Evolutionary conservation across 2,113 vertebrate genomes (phyloP).

Genomic region (Hiodon tergisus): DNA sequence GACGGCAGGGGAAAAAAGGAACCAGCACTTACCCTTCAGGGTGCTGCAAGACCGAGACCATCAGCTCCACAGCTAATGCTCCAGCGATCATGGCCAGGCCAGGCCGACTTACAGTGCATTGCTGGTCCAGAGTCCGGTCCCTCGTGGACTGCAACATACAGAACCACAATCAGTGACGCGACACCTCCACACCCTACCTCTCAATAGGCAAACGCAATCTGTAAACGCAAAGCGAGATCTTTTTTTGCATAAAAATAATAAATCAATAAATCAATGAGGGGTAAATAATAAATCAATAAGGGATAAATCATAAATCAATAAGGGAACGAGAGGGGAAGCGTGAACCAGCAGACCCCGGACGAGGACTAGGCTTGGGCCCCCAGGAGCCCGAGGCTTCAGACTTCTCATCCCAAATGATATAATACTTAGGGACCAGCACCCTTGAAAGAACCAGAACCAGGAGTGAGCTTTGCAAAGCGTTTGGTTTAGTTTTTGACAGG

Average conservation of each 20-base stretch:
- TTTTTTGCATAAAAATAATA: no score
- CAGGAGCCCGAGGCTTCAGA: no score
- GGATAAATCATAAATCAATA: no score
- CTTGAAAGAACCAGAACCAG: not conserved
- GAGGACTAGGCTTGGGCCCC: no score
- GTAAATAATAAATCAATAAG: no score
- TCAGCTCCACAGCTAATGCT: slow-evolving; percentile 89
- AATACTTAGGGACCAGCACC: no score
- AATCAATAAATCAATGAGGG: no score
- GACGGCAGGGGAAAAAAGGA: not conserved
- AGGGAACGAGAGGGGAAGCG: no score
- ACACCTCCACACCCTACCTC: no score
- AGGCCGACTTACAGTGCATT: slow-evolving; percentile 93
- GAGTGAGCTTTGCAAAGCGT: not conserved
- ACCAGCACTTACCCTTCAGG: slow-evolving; percentile 78
- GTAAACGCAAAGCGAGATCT: not conserved
- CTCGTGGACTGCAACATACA: slow-evolving; percentile 77
- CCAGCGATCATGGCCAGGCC: slow-evolving; percentile 93
- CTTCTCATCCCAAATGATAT: no score
- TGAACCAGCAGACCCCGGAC: no score
- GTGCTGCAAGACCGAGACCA: slow-evolving; percentile 94
- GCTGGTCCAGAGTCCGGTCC: slow-evolving; percentile 93
- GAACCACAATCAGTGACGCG: slow-evolving; percentile 8
- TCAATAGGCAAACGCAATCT: not conserved
- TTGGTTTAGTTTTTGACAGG: no score